Percentiles rank a stretch among this genome's conserved stretches.
Evolutionary conservation across 2,888 invertebrate genomes (phyloP).

Genomic region (Drosophila emarginata): DNA sequence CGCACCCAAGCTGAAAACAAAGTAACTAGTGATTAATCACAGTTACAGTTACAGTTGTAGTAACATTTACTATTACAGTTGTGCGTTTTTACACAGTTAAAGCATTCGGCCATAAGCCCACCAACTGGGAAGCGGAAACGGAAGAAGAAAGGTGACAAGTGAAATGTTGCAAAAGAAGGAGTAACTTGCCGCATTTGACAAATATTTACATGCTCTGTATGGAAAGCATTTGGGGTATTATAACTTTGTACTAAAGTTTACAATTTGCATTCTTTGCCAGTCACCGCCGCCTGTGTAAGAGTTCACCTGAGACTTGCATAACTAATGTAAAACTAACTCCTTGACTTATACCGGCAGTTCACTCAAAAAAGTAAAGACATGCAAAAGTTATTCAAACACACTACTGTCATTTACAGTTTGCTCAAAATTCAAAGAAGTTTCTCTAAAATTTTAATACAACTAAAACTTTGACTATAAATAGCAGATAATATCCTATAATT

Average conservation of each 20-base stretch:
- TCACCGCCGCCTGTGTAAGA: neutral
- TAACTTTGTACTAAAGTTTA: constrained; percentile 13
- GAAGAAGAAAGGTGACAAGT: neutral
- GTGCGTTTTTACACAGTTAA: constrained; percentile 27
- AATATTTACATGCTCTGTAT: constrained; percentile 37
- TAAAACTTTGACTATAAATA: neutral
- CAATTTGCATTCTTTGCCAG: neutral
- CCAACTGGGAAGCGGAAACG: neutral
- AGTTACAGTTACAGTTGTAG: constrained; percentile 41
- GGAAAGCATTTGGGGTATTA: constrained; percentile 7
- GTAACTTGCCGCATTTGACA: constrained; percentile 32
- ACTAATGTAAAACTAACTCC: neutral
- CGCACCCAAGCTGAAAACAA: constrained; percentile 49
- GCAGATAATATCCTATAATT: neutral
- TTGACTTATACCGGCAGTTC: neutral
- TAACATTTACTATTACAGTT: constrained; percentile 21
- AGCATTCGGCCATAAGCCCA: neutral
- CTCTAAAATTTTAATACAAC: neutral
- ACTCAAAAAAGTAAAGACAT: neutral
- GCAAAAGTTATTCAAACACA: neutral
- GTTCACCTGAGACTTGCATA: constrained; percentile 7
- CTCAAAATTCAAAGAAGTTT: neutral
- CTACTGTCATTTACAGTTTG: neutral
- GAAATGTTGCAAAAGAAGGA: constrained; percentile 15
- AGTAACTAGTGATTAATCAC: constrained; percentile 61